Evolutionary conservation across 2,888 invertebrate species (phyloP).

Genomic region (Diarsia brunnea): DNA sequence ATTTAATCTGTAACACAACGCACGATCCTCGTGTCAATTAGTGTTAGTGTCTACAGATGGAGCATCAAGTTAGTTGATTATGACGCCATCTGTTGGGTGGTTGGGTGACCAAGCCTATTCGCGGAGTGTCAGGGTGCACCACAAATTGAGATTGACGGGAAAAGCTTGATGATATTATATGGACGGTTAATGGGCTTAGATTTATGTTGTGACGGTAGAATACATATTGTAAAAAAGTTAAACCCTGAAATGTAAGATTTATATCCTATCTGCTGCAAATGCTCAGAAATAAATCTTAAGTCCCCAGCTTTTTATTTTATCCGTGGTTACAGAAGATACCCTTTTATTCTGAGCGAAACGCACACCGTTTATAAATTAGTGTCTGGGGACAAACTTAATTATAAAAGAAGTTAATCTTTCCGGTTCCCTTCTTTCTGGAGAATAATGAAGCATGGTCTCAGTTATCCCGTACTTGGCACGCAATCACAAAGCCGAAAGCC

Average conservation of each 20-base stretch:
- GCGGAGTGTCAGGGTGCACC: constrained; percentile 6
- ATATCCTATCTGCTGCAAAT: constrained; percentile 17
- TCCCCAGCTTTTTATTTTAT: constrained; percentile 51
- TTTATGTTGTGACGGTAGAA: neutral
- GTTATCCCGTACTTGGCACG: constrained; percentile 77
- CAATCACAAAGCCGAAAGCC: constrained; percentile 75
- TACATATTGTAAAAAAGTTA: constrained; percentile 4
- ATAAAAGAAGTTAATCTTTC: constrained; percentile 72
- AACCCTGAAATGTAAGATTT: constrained; percentile 24
- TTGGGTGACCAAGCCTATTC: neutral
- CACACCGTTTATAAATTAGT: constrained; percentile 65
- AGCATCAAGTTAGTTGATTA: constrained; percentile 12
- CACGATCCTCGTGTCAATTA: neutral
- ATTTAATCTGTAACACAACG: neutral
- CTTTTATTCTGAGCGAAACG: constrained; percentile 56
- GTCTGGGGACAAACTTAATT: constrained; percentile 72
- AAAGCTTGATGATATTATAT: constrained; percentile 12
- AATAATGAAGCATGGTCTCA: constrained; percentile 75
- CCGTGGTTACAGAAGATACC: constrained; percentile 47
- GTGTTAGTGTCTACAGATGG: constrained; percentile 2
- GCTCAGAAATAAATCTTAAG: constrained; percentile 45
- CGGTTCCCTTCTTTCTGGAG: constrained; percentile 66
- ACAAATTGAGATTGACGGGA: constrained; percentile 29
- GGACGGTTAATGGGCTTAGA: constrained; percentile 7
- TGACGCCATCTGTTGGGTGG: constrained; percentile 44